A percentile compares a stretch with the other conserved stretches of the same genome.
Evolutionary conservation across 2,113 vertebrate genomes (phyloP).

Genomic region (Dasyprocta punctata): DNA sequence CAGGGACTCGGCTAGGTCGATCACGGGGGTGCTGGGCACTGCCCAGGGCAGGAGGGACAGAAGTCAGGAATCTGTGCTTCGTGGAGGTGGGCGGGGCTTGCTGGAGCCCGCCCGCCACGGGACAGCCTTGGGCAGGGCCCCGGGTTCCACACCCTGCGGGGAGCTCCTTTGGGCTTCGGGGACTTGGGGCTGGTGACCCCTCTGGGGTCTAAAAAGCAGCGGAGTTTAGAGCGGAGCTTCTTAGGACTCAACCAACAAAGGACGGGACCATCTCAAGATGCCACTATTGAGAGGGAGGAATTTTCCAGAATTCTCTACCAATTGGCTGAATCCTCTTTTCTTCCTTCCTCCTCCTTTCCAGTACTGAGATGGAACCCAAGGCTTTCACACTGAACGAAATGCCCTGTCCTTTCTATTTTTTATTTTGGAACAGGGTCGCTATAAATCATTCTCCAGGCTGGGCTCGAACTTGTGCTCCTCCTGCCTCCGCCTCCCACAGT

Average conservation of each 20-base stretch:
- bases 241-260: too few species aligned
- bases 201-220: not conserved
- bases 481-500: not conserved
- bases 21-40: conserved; percentile 95
- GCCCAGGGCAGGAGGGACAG: not conserved
- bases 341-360: not conserved
- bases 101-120: not conserved
- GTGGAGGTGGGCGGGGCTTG: not conserved
- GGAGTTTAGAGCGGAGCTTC: accelerated
- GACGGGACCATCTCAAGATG: not conserved
- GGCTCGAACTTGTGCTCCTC: not conserved
- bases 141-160: accelerated
- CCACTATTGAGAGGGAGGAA: not conserved
- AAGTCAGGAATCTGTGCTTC: accelerated
- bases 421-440: not conserved
- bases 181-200: not conserved
- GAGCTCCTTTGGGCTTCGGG: accelerated
- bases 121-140: accelerated
- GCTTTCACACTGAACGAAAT: not conserved
- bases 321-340: accelerated
- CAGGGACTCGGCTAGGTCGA: conserved; percentile 91
- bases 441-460: not conserved
- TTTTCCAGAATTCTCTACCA: not conserved
- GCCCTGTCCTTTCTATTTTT: not conserved
- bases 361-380: not conserved